Evolutionary conservation across 2,113 vertebrate genomes (phyloP).

Genomic region (Psittacula cyanocephala): DNA sequence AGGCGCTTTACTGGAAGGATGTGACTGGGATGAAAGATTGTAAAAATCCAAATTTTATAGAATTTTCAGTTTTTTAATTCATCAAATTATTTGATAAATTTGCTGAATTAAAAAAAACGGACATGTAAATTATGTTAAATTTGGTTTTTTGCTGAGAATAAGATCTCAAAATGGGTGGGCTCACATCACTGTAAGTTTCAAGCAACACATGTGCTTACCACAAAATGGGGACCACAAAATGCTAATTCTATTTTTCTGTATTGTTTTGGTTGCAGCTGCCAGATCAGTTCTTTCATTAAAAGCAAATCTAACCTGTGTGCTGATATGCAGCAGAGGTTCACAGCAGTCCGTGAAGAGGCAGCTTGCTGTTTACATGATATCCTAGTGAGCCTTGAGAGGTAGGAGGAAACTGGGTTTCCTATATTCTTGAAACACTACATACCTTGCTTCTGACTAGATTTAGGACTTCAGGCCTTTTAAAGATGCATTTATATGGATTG

Average conservation of each 20-base stretch:
- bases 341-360: conserved; percentile 61
- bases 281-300: conserved; percentile 15
- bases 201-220: not conserved
- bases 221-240: not conserved
- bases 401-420: not conserved
- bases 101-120: not conserved
- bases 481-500: not conserved
- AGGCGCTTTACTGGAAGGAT: not conserved
- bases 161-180: not conserved
- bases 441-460: not conserved
- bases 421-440: not conserved
- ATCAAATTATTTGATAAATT: not conserved
- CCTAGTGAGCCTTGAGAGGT: conserved; percentile 73
- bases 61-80: not conserved
- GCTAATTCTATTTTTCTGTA: not conserved
- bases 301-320: conserved; percentile 53
- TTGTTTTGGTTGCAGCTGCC: not conserved
- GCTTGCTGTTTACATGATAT: conserved; percentile 63
- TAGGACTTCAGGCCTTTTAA: not conserved
- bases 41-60: not conserved
- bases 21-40: not conserved
- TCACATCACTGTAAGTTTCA: not conserved
- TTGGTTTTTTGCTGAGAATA: not conserved
- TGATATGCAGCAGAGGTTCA: conserved; percentile 64
- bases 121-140: not conserved